These are phyloP conservation scores for Littorina saxatilis DNA, from an alignment of 1,140 invertebrate species.

Conservation along the genomic window DNA sequence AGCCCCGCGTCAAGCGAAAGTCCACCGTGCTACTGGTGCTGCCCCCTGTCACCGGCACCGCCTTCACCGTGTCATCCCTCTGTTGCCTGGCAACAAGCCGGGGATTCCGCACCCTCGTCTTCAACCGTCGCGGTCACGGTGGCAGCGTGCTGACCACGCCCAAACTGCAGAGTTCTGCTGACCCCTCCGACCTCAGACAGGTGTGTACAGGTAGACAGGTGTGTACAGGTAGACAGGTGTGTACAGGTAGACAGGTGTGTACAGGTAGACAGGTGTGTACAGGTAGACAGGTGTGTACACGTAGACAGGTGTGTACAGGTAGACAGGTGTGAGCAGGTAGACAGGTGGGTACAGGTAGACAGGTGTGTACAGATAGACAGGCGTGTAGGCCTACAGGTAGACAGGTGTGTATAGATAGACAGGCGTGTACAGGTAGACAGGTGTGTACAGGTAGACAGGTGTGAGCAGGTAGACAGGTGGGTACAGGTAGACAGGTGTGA, in stretches of 20 bases:
- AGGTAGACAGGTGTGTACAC: too few relatives aligned
- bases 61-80: slow-evolving; percentile 38
- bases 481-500: too few relatives aligned
- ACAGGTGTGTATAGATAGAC: too few relatives aligned
- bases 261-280: too few relatives aligned
- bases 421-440: too few relatives aligned
- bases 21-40: slow-evolving; percentile 54
- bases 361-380: too few relatives aligned
- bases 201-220: not conserved
- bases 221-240: not conserved
- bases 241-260: not conserved
- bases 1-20: slow-evolving; percentile 33
- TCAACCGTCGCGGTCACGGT: slow-evolving; percentile 64
- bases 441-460: too few relatives aligned
- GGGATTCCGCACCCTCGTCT: slow-evolving; percentile 60
- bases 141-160: slow-evolving; percentile 61
- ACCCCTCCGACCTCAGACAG: slow-evolving; percentile 61
- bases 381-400: too few relatives aligned
- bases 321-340: too few relatives aligned
- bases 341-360: too few relatives aligned
- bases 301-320: too few relatives aligned
- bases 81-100: slow-evolving; percentile 41
- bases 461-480: too few relatives aligned
- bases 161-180: slow-evolving; percentile 61
- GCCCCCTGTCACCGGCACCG: slow-evolving; percentile 57